Conservation (phyloP, 2,113 vertebrate species). For the Brachyhypopomus gauderio region DNA sequence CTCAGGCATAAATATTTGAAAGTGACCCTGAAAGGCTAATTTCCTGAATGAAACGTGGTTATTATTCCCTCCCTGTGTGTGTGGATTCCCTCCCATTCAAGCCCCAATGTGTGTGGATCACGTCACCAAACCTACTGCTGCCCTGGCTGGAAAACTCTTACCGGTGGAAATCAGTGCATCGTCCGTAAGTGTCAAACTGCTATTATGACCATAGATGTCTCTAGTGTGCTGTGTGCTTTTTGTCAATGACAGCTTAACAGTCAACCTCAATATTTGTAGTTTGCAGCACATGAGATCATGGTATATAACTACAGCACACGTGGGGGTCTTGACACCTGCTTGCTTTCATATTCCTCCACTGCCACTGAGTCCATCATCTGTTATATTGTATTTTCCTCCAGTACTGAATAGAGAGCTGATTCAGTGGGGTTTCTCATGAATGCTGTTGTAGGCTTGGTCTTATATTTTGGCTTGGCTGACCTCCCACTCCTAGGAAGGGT, state of each 20-base stretch:
- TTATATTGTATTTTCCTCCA: constrained; percentile 36
- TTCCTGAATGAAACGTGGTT: neutral
- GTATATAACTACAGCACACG: no score
- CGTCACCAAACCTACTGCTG: constrained; percentile 95
- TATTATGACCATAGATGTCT: no score
- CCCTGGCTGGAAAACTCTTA: constrained; percentile 98
- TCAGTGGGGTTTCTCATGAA: constrained; percentile 54
- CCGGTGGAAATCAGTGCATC: constrained; percentile 98
- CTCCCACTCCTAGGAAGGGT: constrained; percentile 59
- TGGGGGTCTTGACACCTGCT: no score
- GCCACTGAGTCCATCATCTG: neutral
- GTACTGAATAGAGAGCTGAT: constrained; percentile 37
- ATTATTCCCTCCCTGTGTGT: constrained; percentile 50
- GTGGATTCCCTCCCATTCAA: no score
- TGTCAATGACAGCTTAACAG: no score
- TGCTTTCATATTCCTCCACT: neutral
- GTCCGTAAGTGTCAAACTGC: constrained; percentile 89
- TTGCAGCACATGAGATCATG: neutral
- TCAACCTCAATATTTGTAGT: neutral
- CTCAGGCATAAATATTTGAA: constrained; percentile 2
- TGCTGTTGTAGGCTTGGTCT: constrained; percentile 53
- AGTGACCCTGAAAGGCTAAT: neutral
- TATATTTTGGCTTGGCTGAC: constrained; percentile 61
- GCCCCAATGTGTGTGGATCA: constrained; percentile 96
- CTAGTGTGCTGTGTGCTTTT: no score